These are phyloP conservation scores for Pygoscelis adeliae DNA, from an alignment of 2,113 vertebrate genomes.

Conservation along the genomic window DNA sequence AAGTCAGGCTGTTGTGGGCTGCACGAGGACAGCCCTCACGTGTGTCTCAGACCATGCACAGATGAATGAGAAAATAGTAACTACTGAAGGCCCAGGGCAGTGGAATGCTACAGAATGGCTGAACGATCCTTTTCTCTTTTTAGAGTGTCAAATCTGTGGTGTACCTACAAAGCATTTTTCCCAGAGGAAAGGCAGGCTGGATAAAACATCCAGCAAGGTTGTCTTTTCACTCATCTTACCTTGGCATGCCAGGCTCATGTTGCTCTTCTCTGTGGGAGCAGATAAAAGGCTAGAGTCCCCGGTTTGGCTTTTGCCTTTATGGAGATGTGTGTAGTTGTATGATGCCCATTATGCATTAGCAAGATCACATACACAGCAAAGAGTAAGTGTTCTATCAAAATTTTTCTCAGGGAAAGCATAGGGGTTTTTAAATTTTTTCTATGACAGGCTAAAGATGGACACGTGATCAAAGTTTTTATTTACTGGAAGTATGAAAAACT, in stretches of 20 bases:
- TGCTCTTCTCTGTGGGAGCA: neutral
- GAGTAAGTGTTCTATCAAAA: neutral
- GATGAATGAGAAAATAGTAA: neutral
- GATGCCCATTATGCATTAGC: neutral
- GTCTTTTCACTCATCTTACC: neutral
- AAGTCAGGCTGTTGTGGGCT: neutral
- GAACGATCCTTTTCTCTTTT: neutral
- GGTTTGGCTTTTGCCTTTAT: fast-evolving
- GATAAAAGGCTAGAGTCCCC: no score
- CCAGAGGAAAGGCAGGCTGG: neutral
- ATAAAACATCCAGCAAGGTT: neutral
- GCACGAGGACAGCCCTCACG: fast-evolving
- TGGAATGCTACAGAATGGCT: neutral
- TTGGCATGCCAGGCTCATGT: no score
- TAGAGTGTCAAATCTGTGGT: no score
- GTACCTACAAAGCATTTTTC: neutral
- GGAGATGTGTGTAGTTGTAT: neutral
- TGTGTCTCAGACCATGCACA: neutral
- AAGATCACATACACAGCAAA: neutral
- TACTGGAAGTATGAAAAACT: neutral
- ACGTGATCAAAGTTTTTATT: neutral
- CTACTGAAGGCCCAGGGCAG: neutral
- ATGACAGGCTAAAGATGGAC: neutral
- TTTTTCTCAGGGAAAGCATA: neutral
- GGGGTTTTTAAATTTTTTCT: fast-evolving